Evolutionary conservation across 2,888 invertebrate genomes (phyloP).

Genomic region (Blomia tropicalis): DNA sequence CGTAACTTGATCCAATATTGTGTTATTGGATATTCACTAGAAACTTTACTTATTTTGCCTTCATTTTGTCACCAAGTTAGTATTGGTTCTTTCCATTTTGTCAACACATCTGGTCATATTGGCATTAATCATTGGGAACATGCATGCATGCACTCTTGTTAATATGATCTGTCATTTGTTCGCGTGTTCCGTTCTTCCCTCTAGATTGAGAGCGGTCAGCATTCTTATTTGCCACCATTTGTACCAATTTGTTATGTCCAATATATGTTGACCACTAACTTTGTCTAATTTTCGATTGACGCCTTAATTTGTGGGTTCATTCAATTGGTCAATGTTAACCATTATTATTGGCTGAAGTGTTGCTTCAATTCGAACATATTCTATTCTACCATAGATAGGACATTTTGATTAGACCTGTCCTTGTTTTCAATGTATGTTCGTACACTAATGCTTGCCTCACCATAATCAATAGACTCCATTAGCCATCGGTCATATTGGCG

Average conservation of each 20-base stretch:
- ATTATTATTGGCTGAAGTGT: not conserved
- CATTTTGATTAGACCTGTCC: too few species aligned
- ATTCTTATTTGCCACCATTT: not conserved
- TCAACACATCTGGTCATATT: not conserved
- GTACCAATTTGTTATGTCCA: not conserved
- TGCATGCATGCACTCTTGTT: not conserved
- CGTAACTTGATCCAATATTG: conserved; percentile 9
- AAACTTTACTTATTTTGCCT: too few species aligned
- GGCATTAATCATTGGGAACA: conserved; percentile 1
- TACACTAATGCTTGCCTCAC: too few species aligned
- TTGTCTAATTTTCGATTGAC: not conserved
- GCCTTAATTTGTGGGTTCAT: conserved; percentile 5
- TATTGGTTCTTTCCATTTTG: not conserved
- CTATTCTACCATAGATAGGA: not conserved
- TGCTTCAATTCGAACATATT: not conserved
- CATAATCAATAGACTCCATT: too few species aligned
- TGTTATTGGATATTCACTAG: too few species aligned
- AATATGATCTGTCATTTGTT: not conserved
- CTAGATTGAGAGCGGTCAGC: not conserved
- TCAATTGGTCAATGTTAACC: not conserved
- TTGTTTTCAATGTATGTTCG: too few species aligned
- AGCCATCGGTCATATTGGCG: too few species aligned
- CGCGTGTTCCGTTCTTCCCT: conserved; percentile 9
- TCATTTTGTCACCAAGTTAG: too few species aligned
- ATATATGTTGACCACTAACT: not conserved